Percentiles rank a stretch among this genome's conserved stretches.
Evolutionary conservation across 2,797 vertebrate genomes (phyloP).

Genomic region (Synanceia verrucosa): DNA sequence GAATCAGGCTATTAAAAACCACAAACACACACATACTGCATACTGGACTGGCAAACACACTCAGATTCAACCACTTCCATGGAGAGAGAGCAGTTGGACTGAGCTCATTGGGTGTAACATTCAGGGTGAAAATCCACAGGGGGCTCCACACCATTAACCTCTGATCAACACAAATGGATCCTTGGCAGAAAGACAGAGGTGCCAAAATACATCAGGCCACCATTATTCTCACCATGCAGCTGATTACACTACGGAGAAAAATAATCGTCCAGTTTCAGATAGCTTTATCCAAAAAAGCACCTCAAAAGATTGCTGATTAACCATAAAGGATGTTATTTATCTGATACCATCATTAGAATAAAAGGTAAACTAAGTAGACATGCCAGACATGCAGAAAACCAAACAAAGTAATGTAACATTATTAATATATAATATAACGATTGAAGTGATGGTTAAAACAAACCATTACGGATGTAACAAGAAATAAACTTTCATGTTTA

Average conservation of each 20-base stretch:
- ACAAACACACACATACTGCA: slow-evolving; percentile 31
- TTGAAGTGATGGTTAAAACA: too few relatives aligned
- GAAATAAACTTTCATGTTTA: too few relatives aligned
- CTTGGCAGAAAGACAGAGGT: slow-evolving; percentile 4
- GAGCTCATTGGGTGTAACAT: slow-evolving; percentile 2
- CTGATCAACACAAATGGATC: slow-evolving; percentile 34
- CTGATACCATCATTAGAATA: too few relatives aligned
- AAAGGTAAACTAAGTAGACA: too few relatives aligned
- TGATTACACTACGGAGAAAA: slow-evolving; percentile 1
- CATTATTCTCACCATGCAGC: slow-evolving; percentile 9
- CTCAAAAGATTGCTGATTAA: too few relatives aligned
- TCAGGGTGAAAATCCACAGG: slow-evolving; percentile 13
- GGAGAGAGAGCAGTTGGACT: background rate
- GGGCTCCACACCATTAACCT: slow-evolving; percentile 15
- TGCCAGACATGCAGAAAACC: too few relatives aligned
- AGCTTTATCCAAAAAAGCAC: too few relatives aligned
- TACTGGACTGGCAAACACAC: background rate
- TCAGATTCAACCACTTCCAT: background rate
- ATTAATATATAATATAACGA: too few relatives aligned
- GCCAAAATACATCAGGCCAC: slow-evolving; percentile 13
- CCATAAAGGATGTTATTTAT: too few relatives aligned
- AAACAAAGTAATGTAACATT: too few relatives aligned
- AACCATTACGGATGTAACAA: too few relatives aligned
- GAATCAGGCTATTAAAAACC: slow-evolving; percentile 49
- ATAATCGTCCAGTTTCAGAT: too few relatives aligned